Percentiles rank a stretch among this genome's conserved stretches.
phyloP scores from a whole-genome alignment of 2,113 vertebrate genomes.

The Colinus virginianus region DNA sequence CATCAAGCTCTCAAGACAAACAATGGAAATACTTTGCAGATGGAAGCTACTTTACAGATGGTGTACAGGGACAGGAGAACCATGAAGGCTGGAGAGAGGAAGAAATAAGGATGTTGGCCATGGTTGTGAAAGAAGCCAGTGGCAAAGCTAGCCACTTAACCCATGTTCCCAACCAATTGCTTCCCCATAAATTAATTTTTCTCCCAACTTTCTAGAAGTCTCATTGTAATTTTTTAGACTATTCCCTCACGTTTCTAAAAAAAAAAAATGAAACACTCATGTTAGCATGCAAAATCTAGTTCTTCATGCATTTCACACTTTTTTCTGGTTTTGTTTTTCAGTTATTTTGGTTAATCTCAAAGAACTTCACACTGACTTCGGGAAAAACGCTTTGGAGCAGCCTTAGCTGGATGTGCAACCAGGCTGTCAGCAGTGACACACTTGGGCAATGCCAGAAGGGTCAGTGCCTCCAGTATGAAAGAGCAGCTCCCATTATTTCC shows the following conservation, averaged over 20 bases:
- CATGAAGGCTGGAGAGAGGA: not conserved
- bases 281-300: not conserved
- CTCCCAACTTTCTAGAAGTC: slow-evolving; percentile 7
- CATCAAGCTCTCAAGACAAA: slow-evolving; percentile 55
- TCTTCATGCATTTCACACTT: fast-evolving
- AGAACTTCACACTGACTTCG: not conserved
- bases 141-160: slow-evolving; percentile 51
- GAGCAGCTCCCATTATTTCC: not conserved
- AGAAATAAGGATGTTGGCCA: slow-evolving; percentile 35
- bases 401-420: fast-evolving
- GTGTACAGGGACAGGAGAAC: slow-evolving; percentile 3
- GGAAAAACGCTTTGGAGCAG: not conserved
- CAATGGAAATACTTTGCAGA: slow-evolving; percentile 54
- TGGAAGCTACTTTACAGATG: slow-evolving; percentile 39
- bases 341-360: not conserved
- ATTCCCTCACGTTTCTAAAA: not conserved
- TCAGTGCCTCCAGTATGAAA: not conserved
- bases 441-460: not conserved
- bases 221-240: not conserved
- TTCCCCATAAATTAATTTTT: slow-evolving; percentile 37
- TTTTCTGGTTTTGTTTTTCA: not conserved
- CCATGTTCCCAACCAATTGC: not conserved
- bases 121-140: slow-evolving; percentile 17
- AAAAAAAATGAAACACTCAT: not conserved
- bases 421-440: not conserved